Conservation (phyloP, 2,888 invertebrate genomes). For the Phyllotreta striolata region DNA sequence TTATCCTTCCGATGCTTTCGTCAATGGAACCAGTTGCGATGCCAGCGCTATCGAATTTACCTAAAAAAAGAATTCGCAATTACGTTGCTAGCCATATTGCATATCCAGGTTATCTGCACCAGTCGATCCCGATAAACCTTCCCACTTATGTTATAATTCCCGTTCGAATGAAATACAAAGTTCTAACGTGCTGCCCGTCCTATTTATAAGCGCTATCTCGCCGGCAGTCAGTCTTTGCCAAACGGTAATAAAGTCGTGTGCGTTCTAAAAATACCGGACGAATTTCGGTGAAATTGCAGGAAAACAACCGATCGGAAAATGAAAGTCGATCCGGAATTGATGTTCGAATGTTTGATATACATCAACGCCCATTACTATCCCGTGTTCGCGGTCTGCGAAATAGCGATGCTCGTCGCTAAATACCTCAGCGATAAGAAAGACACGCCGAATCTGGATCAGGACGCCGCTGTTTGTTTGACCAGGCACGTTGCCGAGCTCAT, state of each 20-base stretch:
- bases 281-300: constrained; percentile 12
- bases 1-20: constrained; percentile 72
- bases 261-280: constrained; percentile 28
- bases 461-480: constrained; percentile 43
- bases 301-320: constrained; percentile 24
- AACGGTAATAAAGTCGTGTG: constrained; percentile 13
- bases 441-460: constrained; percentile 45
- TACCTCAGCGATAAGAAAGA: constrained; percentile 41
- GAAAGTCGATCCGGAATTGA: constrained; percentile 45
- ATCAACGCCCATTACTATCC: constrained; percentile 47
- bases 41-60: constrained; percentile 81
- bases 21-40: constrained; percentile 77
- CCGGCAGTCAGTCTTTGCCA: constrained; percentile 6
- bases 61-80: constrained; percentile 56
- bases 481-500: constrained; percentile 43
- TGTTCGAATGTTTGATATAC: constrained; percentile 48
- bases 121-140: no score
- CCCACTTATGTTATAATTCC: no score
- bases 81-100: no score
- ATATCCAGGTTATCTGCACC: constrained; percentile 6
- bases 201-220: constrained; percentile 12
- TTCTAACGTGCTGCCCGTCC: constrained; percentile 8
- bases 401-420: constrained; percentile 45
- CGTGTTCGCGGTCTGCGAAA: constrained; percentile 42
- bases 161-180: neutral